Evolutionary conservation across 2,888 invertebrate genomes (phyloP).

Genomic region (Choreutis nemorana): DNA sequence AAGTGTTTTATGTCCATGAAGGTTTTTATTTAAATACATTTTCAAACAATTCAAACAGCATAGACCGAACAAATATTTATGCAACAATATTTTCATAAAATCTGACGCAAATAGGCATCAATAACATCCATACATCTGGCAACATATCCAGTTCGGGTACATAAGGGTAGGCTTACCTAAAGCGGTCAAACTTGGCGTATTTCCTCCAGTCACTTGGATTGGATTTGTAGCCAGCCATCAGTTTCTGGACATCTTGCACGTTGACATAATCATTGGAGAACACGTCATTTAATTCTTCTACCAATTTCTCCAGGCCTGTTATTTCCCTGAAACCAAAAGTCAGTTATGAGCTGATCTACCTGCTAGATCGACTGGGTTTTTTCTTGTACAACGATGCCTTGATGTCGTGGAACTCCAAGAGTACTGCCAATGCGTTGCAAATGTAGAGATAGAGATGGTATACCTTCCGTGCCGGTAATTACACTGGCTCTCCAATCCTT

Average conservation of each 20-base stretch:
- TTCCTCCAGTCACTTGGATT: conserved; percentile 92
- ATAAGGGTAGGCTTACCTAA: conserved; percentile 67
- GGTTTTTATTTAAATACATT: background rate
- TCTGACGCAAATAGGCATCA: too few relatives aligned
- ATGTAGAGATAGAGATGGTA: too few relatives aligned
- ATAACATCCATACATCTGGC: too few relatives aligned
- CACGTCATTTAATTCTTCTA: conserved; percentile 75
- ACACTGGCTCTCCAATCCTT: too few relatives aligned
- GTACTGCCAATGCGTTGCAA: too few relatives aligned
- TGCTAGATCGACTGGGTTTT: background rate
- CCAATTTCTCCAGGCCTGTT: conserved; percentile 65
- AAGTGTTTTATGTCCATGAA: background rate
- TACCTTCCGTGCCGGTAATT: too few relatives aligned
- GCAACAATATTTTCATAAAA: too few relatives aligned
- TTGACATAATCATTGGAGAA: conserved; percentile 86
- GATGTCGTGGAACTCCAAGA: too few relatives aligned
- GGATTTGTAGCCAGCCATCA: conserved; percentile 83
- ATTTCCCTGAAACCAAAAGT: conserved; percentile 33
- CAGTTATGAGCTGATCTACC: background rate
- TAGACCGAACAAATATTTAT: too few relatives aligned
- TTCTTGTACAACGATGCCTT: background rate
- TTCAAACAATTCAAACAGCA: too few relatives aligned
- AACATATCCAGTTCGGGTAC: background rate
- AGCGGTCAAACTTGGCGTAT: conserved; percentile 93
- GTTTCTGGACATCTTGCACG: conserved; percentile 86